Base-by-base conservation (phyloP, 2,888 invertebrate genomes). In the Trypoxylon attenuatum region DNA sequence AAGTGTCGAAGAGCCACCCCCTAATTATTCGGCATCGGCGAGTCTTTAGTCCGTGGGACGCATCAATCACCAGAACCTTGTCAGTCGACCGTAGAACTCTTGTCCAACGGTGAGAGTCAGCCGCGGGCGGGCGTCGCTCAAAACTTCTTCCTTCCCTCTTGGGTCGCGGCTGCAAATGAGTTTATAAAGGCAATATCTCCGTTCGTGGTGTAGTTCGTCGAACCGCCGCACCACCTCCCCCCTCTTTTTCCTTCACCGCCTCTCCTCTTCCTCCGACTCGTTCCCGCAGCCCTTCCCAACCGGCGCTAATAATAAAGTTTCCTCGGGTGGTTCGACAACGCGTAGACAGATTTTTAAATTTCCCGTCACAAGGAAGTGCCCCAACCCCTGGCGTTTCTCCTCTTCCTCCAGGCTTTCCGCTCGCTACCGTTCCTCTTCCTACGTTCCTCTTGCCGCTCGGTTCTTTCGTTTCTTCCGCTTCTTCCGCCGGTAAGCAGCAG, bases 271-370 rank as follows among this genome's bases (percentile, higher is more conserved):
- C 27, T 29, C 67, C 18, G 33, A 41, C 23, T 27, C 70, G 22
- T 66, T 61, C 50, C 42, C 33, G 51, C 58, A 0, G 15, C 10
- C n/a, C 23, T 22, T 33, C 29, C 21, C 41, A 60, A 51, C 45
- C 45, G 64, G 60, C 79, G 82, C 86, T 86, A 87, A 87, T 87
- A 87, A 87, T 86, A 86, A 87, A 87, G 87, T 87, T 87, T 85
- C 80, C 82, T 82, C 80, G 81, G 81, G 82, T 87, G 83, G 84
- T 87, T 86, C 86, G 86, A 86, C 87, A 86, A 85, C 83, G 84
- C 85, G 83, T 85, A 83, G 86, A 87, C 87, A 87, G 87, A 87
- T 86, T 86, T 87, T 82, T 85, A 87, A 86, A 87, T 87, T 86
- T 87, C 85, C 85, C 86, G 86, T 86, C 87, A 83, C 86, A 84